A percentile compares a stretch with the other conserved stretches of the same genome.
These are phyloP conservation scores for Tethya wilhelma DNA, from an alignment of 37 sponge, comb jelly and placozoan genomes.

Conservation along the genomic window DNA sequence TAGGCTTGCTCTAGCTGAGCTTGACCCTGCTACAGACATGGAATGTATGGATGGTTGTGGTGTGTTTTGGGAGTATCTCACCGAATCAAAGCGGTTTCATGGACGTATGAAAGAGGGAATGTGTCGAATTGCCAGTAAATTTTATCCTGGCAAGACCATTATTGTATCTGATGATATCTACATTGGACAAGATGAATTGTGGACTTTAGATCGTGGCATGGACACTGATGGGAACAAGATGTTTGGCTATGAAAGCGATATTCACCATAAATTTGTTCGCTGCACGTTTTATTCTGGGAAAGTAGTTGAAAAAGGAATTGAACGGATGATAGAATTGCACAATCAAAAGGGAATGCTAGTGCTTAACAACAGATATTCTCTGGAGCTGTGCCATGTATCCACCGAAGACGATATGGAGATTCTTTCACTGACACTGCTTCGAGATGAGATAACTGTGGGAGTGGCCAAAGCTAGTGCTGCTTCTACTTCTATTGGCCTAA, in stretches of 20 bases:
- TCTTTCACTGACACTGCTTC: too few relatives aligned
- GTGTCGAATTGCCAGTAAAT: conserved; percentile 10
- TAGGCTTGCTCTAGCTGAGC: background rate
- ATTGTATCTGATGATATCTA: conserved; percentile 15
- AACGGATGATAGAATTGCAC: too few relatives aligned
- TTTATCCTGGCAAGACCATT: conserved; percentile 26
- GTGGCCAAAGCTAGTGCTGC: too few relatives aligned
- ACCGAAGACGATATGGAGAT: too few relatives aligned
- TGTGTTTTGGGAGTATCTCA: conserved; percentile 9
- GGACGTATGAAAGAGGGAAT: background rate
- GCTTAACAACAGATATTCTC: too few relatives aligned
- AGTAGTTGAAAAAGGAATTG: too few relatives aligned
- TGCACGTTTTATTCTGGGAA: background rate
- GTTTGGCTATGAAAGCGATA: conserved; percentile 7
- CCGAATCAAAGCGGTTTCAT: conserved; percentile 1
- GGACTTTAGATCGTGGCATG: conserved; percentile 12
- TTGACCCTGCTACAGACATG: background rate
- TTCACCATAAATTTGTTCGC: conserved; percentile 6
- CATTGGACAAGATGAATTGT: background rate
- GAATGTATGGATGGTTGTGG: conserved; percentile 27
- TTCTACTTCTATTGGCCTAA: too few relatives aligned
- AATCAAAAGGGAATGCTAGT: too few relatives aligned
- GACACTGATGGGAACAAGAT: conserved; percentile 30
- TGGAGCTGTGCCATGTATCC: too few relatives aligned
- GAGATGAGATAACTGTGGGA: too few relatives aligned